Conservation (phyloP, 1,140 invertebrate genomes). For the Propsilocerus akamusi region DNA sequence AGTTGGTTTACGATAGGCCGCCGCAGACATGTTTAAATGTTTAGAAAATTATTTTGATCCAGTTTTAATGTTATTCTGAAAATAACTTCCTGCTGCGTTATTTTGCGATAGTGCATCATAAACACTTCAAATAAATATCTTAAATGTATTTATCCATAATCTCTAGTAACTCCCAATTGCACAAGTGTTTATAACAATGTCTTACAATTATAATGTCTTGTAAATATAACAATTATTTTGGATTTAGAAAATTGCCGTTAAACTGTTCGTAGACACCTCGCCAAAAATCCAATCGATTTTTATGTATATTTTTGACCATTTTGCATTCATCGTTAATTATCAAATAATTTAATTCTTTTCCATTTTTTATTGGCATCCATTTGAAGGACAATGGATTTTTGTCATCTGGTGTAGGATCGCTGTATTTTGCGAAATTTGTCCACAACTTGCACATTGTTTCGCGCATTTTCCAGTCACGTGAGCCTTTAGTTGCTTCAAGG, state of each 20-base stretch:
- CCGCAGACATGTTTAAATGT: too few species aligned
- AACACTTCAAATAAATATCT: too few species aligned
- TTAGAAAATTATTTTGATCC: too few species aligned
- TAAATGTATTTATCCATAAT: too few species aligned
- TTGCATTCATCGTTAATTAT: slow-evolving; percentile 14
- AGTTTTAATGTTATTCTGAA: too few species aligned
- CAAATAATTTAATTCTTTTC: slow-evolving; percentile 15
- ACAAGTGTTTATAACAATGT: too few species aligned
- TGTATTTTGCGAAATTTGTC: slow-evolving; percentile 14
- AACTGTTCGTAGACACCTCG: slow-evolving; percentile 12
- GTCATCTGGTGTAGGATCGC: slow-evolving; percentile 16
- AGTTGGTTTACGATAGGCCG: too few species aligned
- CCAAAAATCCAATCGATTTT: slow-evolving; percentile 24
- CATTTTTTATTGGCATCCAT: slow-evolving; percentile 16
- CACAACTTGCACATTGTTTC: slow-evolving; percentile 7
- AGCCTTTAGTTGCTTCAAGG: neutral
- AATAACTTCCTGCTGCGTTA: too few species aligned
- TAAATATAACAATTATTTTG: too few species aligned
- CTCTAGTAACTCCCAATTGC: too few species aligned
- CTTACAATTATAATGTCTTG: too few species aligned
- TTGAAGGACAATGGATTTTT: slow-evolving; percentile 2
- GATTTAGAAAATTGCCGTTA: neutral
- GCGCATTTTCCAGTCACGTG: neutral
- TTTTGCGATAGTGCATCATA: too few species aligned
- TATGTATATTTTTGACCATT: slow-evolving; percentile 18